Evolutionary conservation across 30 jellyfish, hydroid and myxozoan species (phyloP), one percentile per base, ranked within the genome.

Genomic region (Cassiopea andromeda): DNA sequence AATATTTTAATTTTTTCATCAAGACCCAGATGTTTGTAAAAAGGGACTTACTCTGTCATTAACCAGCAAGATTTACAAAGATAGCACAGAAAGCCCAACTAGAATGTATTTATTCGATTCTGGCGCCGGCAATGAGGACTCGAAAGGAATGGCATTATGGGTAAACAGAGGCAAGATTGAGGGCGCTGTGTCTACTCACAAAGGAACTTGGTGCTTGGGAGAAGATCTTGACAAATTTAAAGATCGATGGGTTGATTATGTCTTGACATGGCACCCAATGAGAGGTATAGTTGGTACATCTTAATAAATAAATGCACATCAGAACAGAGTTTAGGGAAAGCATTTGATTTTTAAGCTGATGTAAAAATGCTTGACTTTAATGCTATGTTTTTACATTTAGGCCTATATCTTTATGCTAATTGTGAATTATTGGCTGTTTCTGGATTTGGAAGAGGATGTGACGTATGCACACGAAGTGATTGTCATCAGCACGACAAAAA

Each of bases 101-200:
- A 45, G 93, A 67, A 79, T 90, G 90, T 96, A 89, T 60, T 57
- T 96, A 66, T 84, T 96, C 72, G 99, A 96, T 80, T 96, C 99
- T 47, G 99, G 99, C 1, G 99, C 99, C 8, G 87, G 92, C 60
- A 91, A 96, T 80, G 89, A 89, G 57, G 97, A 96, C 47, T 96
- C 99, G 57, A 93, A 98, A 16, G 99, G 99, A 44, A 88, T 96
- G 85, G 93, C 98, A 57, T 47, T 96, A 68, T 96, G 96, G 96
- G 98, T 96, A 44, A 88, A 80, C 85, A 91, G 83, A 50, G 97
- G 98, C 5, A 75, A 77, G 60, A 92, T 96, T 48, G 97, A 84
- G 45, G 99, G 97, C 7, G 95, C 97, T 14, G 95, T 96, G 45
- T 86, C 97, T 0, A 96, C 97, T 38, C 87, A 98, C 49, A 87